phyloP scores from a whole-genome alignment of 2,888 invertebrate genomes.

The Caenorhabditis doughertyi region DNA sequence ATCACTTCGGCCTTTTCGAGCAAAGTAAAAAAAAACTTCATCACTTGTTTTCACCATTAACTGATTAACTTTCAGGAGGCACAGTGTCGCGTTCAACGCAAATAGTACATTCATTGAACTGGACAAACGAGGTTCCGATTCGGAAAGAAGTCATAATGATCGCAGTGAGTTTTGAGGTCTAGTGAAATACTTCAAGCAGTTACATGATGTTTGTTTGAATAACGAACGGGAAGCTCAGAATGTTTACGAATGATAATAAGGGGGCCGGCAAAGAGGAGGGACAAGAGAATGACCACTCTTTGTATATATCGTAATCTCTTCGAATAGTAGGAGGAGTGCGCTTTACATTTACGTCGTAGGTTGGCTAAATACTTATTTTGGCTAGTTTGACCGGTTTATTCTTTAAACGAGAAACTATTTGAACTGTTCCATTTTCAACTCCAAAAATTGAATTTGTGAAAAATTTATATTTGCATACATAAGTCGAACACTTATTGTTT shows the following conservation, averaged over 20 bases:
- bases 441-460: no score
- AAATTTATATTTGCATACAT: no score
- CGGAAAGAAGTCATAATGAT: conserved; percentile 5
- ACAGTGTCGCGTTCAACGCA: conserved; percentile 25
- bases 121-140: conserved; percentile 15
- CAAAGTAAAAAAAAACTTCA: conserved; percentile 8
- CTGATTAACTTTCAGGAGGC: conserved; percentile 18
- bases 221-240: conserved; percentile 34
- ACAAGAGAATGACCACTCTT: conserved; percentile 15
- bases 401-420: no score
- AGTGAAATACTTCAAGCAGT: background rate
- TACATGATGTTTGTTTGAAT: conserved; percentile 53
- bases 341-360: conserved; percentile 9
- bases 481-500: background rate
- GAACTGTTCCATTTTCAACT: no score
- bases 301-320: conserved; percentile 41
- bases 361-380: background rate
- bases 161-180: conserved; percentile 23
- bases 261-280: background rate
- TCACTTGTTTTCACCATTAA: background rate
- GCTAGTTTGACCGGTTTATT: no score
- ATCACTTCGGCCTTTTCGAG: conserved; percentile 36
- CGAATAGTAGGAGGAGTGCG: conserved; percentile 14
- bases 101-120: conserved; percentile 23
- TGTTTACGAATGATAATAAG: conserved; percentile 59